Evolutionary conservation across 1,140 invertebrate genomes (phyloP).

Genomic region (Argopecten irradians): DNA sequence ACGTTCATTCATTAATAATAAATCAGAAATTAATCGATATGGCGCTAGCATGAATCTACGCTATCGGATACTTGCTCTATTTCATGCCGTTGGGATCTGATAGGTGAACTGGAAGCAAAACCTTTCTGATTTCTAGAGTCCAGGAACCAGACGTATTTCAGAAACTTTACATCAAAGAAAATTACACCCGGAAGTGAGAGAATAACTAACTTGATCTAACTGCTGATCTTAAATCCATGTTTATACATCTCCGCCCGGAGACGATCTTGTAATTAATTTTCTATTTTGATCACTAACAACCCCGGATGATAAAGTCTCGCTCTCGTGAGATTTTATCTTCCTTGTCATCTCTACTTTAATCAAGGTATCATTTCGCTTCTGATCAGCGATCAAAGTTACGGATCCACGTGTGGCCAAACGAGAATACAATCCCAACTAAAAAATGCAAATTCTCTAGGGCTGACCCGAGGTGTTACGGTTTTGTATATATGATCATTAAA

Average conservation of each 20-base stretch:
- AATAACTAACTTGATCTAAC: not conserved
- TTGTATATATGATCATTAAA: too few relatives aligned
- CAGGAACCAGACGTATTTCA: too few relatives aligned
- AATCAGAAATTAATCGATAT: not conserved
- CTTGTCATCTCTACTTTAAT: not conserved
- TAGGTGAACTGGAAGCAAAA: too few relatives aligned
- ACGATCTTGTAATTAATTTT: not conserved
- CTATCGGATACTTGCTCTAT: too few relatives aligned
- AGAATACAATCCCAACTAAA: too few relatives aligned
- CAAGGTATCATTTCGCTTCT: not conserved
- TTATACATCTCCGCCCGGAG: not conserved
- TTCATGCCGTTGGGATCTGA: too few relatives aligned
- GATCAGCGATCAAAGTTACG: not conserved
- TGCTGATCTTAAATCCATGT: not conserved
- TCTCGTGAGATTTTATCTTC: not conserved
- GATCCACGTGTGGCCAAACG: not conserved
- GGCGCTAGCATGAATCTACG: too few relatives aligned
- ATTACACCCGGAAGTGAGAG: not conserved
- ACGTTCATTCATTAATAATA: not conserved
- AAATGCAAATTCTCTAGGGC: too few relatives aligned
- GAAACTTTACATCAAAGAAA: not conserved
- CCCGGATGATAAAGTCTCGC: not conserved
- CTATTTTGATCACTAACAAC: slow-evolving; percentile 1
- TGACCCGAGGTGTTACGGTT: too few relatives aligned
- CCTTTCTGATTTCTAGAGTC: too few relatives aligned